Conservation (phyloP, 2,113 vertebrate species). For the Sialia sialis region DNA sequence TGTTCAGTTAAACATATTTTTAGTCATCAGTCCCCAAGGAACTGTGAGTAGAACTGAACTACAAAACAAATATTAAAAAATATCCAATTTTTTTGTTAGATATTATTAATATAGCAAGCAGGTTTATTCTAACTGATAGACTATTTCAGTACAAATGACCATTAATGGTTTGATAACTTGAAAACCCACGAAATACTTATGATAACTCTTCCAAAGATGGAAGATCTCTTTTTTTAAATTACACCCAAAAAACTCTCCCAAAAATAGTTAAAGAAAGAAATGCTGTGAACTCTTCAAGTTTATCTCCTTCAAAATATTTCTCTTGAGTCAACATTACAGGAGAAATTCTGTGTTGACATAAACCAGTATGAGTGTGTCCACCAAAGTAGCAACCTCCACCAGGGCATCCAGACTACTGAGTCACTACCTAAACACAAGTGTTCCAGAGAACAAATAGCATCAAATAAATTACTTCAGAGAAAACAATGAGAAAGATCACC, state of each 20-base stretch:
- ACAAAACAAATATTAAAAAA: background rate
- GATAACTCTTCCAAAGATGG: background rate
- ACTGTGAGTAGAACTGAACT: background rate
- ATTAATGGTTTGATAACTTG: background rate
- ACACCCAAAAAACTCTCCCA: background rate
- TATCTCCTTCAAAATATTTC: background rate
- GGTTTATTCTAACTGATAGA: background rate
- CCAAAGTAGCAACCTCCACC: background rate
- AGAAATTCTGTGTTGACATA: background rate
- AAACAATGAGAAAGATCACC: background rate
- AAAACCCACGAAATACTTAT: background rate
- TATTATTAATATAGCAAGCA: background rate
- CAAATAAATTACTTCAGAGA: background rate
- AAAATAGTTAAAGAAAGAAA: background rate
- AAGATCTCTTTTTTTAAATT: background rate
- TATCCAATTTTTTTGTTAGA: background rate
- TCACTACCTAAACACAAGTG: background rate
- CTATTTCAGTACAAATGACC: background rate
- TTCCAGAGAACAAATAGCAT: background rate
- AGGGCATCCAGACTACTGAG: background rate
- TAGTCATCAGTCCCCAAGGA: constrained; percentile 13
- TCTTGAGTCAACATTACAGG: background rate
- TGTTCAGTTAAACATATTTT: constrained; percentile 30
- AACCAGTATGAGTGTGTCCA: background rate
- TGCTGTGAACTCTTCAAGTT: background rate